Conservation (phyloP, 2,888 invertebrate species). For the Tachystola acroxantha region DNA sequence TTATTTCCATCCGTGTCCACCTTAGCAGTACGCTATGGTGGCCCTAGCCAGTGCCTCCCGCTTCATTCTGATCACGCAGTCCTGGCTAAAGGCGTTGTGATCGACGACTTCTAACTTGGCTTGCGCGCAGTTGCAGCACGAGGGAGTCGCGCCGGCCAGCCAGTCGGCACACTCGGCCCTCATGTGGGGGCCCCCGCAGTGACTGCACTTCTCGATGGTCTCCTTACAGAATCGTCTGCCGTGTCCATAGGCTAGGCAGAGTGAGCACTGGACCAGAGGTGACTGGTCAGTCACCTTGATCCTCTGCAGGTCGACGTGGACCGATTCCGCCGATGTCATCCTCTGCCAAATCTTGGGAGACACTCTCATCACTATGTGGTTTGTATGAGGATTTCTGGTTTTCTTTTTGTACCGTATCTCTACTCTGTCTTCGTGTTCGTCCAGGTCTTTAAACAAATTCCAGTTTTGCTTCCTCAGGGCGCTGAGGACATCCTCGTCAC, state of each 20-base stretch:
- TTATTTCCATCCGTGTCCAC: not conserved
- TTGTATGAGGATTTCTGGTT: slow-evolving; percentile 1
- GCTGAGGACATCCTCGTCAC: slow-evolving; percentile 1
- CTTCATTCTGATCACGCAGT: not conserved
- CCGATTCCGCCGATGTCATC: not conserved
- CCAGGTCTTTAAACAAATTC: not conserved
- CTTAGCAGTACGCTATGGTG: slow-evolving; percentile 13
- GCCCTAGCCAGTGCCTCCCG: slow-evolving; percentile 12
- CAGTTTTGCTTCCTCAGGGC: not conserved
- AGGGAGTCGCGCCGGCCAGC: not conserved
- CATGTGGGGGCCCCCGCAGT: slow-evolving; percentile 7
- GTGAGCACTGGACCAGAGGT: slow-evolving; percentile 12
- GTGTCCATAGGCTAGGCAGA: not conserved
- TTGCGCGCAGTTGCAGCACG: not conserved
- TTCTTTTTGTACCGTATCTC: slow-evolving; percentile 1
- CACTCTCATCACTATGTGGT: slow-evolving; percentile 1
- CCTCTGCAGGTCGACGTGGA: slow-evolving; percentile 14
- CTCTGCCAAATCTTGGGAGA: slow-evolving; percentile 1
- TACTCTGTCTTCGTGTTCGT: not conserved
- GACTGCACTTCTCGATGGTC: slow-evolving; percentile 1
- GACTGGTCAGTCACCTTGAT: slow-evolving; percentile 13
- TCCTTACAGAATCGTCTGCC: not conserved
- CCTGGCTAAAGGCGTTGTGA: slow-evolving; percentile 1
- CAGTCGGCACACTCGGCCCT: not conserved
- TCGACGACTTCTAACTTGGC: not conserved